Percentiles rank a stretch among this genome's conserved stretches.
Evolutionary conservation across 2,797 vertebrate species (phyloP).

Genomic region (Chloroceryle inda): DNA sequence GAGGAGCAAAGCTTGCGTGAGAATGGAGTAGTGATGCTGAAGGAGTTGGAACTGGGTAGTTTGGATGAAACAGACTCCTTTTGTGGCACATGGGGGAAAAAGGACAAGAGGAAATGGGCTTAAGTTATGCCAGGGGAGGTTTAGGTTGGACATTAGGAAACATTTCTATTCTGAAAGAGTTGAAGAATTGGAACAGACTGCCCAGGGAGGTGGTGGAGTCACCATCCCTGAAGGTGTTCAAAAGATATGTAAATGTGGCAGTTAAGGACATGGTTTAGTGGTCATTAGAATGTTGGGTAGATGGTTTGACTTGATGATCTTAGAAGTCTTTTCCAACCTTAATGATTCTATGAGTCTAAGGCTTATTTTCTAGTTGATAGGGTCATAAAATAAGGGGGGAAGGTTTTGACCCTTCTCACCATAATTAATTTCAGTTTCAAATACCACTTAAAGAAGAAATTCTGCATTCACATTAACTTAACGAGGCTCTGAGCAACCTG

Average conservation of each 20-base stretch:
- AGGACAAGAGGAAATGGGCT: background rate
- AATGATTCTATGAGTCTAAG: too few species aligned
- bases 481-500: background rate
- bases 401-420: background rate
- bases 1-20: background rate
- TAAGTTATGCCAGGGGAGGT: too few species aligned
- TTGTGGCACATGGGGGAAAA: background rate
- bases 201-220: too few species aligned
- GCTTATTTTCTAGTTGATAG: background rate
- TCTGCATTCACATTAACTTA: background rate
- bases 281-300: too few species aligned
- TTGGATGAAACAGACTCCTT: background rate
- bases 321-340: too few species aligned
- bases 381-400: background rate
- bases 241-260: too few species aligned
- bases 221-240: too few species aligned
- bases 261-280: too few species aligned
- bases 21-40: background rate
- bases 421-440: background rate
- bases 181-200: too few species aligned
- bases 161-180: too few species aligned
- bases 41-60: background rate
- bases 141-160: too few species aligned
- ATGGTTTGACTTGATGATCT: too few species aligned
- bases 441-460: background rate